Percentiles rank a stretch among this genome's conserved stretches.
These are phyloP conservation scores for Penaeus chinensis DNA, from an alignment of 1,140 invertebrate species.

Conservation along the genomic window DNA sequence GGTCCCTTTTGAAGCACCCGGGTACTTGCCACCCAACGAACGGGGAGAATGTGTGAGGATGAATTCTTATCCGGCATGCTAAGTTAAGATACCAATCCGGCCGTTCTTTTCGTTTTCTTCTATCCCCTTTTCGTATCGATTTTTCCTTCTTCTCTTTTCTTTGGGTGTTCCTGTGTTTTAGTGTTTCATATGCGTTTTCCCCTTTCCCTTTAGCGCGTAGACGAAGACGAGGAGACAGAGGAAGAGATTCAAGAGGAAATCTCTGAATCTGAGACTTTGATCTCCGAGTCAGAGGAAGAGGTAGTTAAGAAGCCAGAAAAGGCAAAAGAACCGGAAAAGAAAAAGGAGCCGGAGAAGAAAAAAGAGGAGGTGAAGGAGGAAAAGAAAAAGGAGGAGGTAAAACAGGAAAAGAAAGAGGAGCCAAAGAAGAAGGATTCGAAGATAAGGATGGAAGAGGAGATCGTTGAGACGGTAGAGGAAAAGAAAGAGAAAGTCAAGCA, in stretches of 20 bases:
- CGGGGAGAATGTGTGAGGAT: too few relatives aligned
- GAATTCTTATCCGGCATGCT: too few relatives aligned
- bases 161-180: too few relatives aligned
- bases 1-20: too few relatives aligned
- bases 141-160: conserved; percentile 3
- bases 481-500: conserved; percentile 37
- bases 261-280: conserved; percentile 29
- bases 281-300: conserved; percentile 33
- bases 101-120: neutral
- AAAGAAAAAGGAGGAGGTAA: conserved; percentile 4
- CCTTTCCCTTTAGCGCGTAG: conserved; percentile 40
- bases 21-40: too few relatives aligned
- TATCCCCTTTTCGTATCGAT: conserved; percentile 17
- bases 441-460: conserved; percentile 51
- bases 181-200: too few relatives aligned
- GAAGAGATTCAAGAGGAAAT: conserved; percentile 44
- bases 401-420: conserved; percentile 41
- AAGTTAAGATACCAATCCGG: too few relatives aligned
- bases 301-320: conserved; percentile 10
- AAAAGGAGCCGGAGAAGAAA: conserved; percentile 7
- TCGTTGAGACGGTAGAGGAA: conserved; percentile 38
- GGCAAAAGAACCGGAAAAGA: conserved; percentile 26
- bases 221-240: conserved; percentile 43
- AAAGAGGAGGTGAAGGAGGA: conserved; percentile 29
- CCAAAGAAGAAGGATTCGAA: conserved; percentile 4